phyloP scores from a whole-genome alignment of 2,888 invertebrate genomes.

The Euproctis similis region DNA sequence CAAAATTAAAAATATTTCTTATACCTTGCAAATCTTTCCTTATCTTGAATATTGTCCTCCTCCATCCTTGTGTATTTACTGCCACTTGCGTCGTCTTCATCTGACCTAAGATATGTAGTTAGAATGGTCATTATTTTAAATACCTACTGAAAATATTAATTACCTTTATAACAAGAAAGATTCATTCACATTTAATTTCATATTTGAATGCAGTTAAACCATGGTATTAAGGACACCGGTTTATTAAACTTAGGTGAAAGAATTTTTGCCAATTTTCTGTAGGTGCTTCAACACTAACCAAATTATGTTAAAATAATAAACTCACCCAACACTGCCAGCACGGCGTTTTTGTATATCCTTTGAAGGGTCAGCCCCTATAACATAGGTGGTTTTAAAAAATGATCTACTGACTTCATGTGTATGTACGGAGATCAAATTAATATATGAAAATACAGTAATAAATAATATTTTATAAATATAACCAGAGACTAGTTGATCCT shows the following conservation, averaged over 20 bases:
- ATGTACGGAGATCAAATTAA: too few relatives aligned
- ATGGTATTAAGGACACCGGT: too few relatives aligned
- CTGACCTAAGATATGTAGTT: conserved; percentile 77
- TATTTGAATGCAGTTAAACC: too few relatives aligned
- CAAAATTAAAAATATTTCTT: not conserved
- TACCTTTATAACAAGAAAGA: not conserved
- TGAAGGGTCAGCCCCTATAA: conserved; percentile 85
- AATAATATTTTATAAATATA: too few relatives aligned
- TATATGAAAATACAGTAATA: not conserved
- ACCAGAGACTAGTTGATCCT: too few relatives aligned
- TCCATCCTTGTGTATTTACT: conserved; percentile 92
- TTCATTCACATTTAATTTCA: not conserved
- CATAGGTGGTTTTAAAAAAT: conserved; percentile 1
- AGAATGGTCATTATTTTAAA: not conserved
- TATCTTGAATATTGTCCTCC: conserved; percentile 96
- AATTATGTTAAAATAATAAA: conserved; percentile 24
- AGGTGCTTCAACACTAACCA: too few relatives aligned
- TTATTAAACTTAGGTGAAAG: too few relatives aligned
- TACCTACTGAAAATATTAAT: not conserved
- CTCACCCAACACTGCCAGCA: conserved; percentile 88
- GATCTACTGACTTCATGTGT: not conserved
- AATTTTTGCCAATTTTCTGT: too few relatives aligned
- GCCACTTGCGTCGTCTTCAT: conserved; percentile 90
- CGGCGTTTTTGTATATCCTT: conserved; percentile 88
- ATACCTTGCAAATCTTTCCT: conserved; percentile 95